Conservation (phyloP, 2,797 vertebrate species). For the Leuciscus waleckii region DNA sequence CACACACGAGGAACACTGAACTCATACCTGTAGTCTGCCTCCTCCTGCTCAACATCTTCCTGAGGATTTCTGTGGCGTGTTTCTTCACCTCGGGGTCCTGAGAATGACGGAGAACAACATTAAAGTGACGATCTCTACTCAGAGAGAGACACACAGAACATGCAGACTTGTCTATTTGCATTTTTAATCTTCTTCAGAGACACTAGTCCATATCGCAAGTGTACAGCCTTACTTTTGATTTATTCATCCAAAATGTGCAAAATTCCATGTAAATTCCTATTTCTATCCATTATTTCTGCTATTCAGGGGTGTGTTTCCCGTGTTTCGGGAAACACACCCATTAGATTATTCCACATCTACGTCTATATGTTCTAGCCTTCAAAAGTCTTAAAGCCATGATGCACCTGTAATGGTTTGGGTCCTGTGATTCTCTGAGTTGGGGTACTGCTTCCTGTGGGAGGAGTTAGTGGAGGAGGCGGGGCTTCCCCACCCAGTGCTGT, state of each 20-base stretch:
- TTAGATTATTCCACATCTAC: no score
- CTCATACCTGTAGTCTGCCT: conserved; percentile 88
- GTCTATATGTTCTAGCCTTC: background rate
- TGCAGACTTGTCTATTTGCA: background rate
- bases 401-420: conserved; percentile 89
- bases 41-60: conserved; percentile 93
- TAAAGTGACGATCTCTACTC: background rate
- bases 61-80: conserved; percentile 91
- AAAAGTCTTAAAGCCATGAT: background rate
- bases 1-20: background rate
- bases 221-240: background rate
- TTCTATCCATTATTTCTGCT: no score
- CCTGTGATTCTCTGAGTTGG: conserved; percentile 85
- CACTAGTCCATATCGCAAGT: background rate
- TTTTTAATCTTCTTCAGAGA: background rate
- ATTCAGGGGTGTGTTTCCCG: no score
- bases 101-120: background rate
- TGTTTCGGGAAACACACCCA: no score
- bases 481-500: conserved; percentile 69
- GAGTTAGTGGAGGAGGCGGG: conserved; percentile 79
- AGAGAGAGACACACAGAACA: background rate
- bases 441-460: conserved; percentile 75
- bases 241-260: background rate
- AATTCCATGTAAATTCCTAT: background rate
- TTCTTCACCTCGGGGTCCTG: conserved; percentile 92